A percentile compares a stretch with the other conserved stretches of the same genome.
Conservation (phyloP, 2,888 invertebrate genomes). For the Amphipyra tragopoginis region DNA sequence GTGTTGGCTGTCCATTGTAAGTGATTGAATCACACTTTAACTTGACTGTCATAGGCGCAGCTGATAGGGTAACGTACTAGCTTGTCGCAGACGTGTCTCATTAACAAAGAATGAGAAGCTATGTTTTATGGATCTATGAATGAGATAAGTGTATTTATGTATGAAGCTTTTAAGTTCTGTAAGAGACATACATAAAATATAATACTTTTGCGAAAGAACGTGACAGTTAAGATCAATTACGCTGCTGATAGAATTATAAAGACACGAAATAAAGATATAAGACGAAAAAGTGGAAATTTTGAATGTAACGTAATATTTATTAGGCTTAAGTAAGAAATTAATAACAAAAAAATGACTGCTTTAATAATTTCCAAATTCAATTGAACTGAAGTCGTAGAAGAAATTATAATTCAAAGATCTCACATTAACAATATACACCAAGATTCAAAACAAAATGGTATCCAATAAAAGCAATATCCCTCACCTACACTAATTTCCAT, state of each 20-base stretch:
- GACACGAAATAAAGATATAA: no score
- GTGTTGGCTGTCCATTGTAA: constrained; percentile 59
- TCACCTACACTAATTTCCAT: constrained; percentile 52
- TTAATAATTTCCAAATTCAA: no score
- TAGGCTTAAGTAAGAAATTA: no score
- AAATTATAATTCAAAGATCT: background rate
- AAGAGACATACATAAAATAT: no score
- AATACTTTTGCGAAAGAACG: no score
- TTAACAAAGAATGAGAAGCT: constrained; percentile 45
- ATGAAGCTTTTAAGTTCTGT: background rate
- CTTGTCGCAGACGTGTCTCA: constrained; percentile 34
- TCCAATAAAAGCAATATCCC: constrained; percentile 31
- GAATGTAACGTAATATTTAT: no score
- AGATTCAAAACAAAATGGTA: constrained; percentile 20
- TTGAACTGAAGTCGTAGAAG: background rate
- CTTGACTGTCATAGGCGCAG: constrained; percentile 54
- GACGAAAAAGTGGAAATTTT: no score
- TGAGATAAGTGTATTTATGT: background rate
- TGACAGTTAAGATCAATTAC: no score
- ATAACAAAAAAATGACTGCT: no score
- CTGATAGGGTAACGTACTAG: constrained; percentile 53
- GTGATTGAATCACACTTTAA: constrained; percentile 66
- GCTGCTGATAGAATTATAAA: no score
- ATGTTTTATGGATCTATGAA: constrained; percentile 18
- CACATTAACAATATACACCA: background rate